Conservation (phyloP, 2,888 invertebrate species). For the Therioaphis trifolii region DNA sequence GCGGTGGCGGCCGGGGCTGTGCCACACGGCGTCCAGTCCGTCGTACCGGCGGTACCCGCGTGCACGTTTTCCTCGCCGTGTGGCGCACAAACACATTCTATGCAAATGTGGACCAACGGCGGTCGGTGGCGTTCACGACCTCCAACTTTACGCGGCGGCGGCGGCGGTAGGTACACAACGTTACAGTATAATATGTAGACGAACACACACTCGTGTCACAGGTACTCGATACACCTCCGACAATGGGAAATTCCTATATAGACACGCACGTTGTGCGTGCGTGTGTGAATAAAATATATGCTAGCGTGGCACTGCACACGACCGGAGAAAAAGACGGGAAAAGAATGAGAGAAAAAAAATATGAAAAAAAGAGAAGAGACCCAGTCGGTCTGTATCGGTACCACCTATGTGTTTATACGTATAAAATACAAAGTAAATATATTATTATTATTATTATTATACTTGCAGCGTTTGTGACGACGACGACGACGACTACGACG, state of each 20-base stretch:
- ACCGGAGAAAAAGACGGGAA: not conserved
- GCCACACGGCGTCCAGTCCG: too few species aligned
- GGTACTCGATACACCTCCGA: not conserved
- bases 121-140: constrained; percentile 18
- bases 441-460: too few species aligned
- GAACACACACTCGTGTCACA: not conserved
- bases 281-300: not conserved
- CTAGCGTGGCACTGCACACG: not conserved
- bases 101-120: constrained; percentile 47
- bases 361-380: constrained; percentile 22
- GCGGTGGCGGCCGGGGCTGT: too few species aligned
- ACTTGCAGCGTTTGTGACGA: too few species aligned
- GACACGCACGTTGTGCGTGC: not conserved
- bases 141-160: not conserved
- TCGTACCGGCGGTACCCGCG: too few species aligned
- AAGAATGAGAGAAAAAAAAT: not conserved
- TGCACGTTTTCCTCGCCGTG: constrained; percentile 31
- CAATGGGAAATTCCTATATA: constrained; percentile 46
- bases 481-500: not conserved
- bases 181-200: too few species aligned
- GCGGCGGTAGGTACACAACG: not conserved
- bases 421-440: too few species aligned
- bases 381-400: too few species aligned
- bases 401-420: too few species aligned
- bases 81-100: constrained; percentile 38